Conservation (phyloP, 2,113 vertebrate genomes). For the Pelmatolapia mariae region DNA sequence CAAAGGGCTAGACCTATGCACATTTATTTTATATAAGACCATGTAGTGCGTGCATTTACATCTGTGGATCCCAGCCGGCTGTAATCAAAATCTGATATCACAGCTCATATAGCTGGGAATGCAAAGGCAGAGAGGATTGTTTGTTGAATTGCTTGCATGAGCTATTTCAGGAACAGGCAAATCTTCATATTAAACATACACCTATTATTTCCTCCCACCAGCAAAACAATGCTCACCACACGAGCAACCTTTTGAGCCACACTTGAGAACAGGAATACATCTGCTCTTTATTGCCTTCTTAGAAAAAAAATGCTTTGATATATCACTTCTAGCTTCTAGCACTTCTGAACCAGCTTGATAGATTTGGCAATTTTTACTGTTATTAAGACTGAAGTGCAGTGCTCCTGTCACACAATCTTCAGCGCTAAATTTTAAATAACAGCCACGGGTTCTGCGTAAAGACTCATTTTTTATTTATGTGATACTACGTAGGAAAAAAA, state of each 20-base stretch:
- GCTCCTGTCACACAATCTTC: neutral
- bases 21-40: neutral
- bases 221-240: constrained; percentile 17
- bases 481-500: neutral
- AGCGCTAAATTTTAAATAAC: neutral
- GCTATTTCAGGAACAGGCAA: constrained; percentile 3
- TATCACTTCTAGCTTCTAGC: neutral
- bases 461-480: constrained; percentile 40
- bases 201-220: constrained; percentile 19
- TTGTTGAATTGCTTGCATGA: neutral
- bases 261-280: neutral
- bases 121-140: neutral
- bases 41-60: neutral
- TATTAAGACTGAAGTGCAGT: neutral
- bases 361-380: neutral
- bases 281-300: neutral
- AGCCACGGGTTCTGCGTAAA: constrained; percentile 3
- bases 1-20: neutral
- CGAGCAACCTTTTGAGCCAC: neutral
- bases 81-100: neutral
- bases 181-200: neutral
- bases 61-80: neutral
- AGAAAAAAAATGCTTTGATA: neutral
- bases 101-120: neutral
- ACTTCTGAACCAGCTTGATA: neutral